These are phyloP conservation scores for Zygaena filipendulae DNA, from an alignment of 2,888 invertebrate genomes.

Conservation along the genomic window DNA sequence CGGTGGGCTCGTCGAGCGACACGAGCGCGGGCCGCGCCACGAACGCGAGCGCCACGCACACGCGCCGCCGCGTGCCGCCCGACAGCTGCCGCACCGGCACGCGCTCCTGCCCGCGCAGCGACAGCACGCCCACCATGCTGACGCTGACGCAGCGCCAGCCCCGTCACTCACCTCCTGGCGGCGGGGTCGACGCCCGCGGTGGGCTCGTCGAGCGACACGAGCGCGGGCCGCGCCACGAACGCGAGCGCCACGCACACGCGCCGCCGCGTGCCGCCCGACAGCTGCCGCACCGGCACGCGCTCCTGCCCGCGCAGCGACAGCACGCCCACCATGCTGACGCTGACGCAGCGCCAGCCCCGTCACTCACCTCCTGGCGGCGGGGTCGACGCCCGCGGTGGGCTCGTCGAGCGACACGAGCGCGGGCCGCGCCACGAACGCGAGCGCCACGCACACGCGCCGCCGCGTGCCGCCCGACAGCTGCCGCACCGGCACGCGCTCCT, in stretches of 20 bases:
- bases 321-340: conserved; percentile 69
- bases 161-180: conserved; percentile 80
- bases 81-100: conserved; percentile 75
- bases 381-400: conserved; percentile 90
- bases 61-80: conserved; percentile 89
- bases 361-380: conserved; percentile 82
- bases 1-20: conserved; percentile 86
- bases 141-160: no score
- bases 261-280: conserved; percentile 91
- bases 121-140: conserved; percentile 71
- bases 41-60: conserved; percentile 91
- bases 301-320: conserved; percentile 75
- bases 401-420: conserved; percentile 78
- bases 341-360: no score
- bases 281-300: conserved; percentile 67
- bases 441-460: conserved; percentile 88
- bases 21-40: conserved; percentile 74
- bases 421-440: conserved; percentile 85
- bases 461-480: conserved; percentile 89
- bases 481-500: conserved; percentile 69
- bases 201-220: conserved; percentile 82
- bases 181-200: conserved; percentile 90
- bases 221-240: conserved; percentile 78
- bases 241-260: conserved; percentile 90
- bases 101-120: conserved; percentile 73